A percentile compares a stretch with the other conserved stretches of the same genome.
Conservation (phyloP, 2,888 invertebrate genomes). For the Rhamphomyia laevipes region DNA sequence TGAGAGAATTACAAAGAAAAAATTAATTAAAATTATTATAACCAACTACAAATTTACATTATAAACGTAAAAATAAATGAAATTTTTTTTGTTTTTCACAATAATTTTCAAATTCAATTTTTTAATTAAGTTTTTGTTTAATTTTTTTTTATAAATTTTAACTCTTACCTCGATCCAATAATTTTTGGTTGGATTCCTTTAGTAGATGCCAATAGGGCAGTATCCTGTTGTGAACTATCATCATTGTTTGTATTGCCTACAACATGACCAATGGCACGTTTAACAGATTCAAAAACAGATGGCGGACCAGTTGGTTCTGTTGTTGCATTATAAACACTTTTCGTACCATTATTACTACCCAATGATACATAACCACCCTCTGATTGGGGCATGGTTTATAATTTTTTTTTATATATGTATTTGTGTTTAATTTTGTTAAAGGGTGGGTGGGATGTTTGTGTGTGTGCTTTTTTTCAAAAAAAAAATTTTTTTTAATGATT, state of each 20-base stretch:
- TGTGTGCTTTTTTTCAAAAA: too few relatives aligned
- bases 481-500: too few relatives aligned
- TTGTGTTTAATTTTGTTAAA: too few relatives aligned
- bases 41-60: too few relatives aligned
- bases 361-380: conserved; percentile 38
- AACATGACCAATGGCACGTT: conserved; percentile 36
- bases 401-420: too few relatives aligned
- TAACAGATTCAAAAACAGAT: conserved; percentile 36
- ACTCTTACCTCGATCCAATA: conserved; percentile 37
- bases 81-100: too few relatives aligned
- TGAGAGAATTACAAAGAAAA: too few relatives aligned
- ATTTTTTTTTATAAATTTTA: neutral
- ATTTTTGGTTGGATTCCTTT: conserved; percentile 31
- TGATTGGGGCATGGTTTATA: conserved; percentile 31
- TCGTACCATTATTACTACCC: conserved; percentile 30
- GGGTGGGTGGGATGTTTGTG: too few relatives aligned
- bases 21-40: too few relatives aligned
- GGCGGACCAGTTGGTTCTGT: conserved; percentile 37
- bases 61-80: too few relatives aligned
- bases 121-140: conserved; percentile 8
- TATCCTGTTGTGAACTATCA: conserved; percentile 20
- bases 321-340: conserved; percentile 35
- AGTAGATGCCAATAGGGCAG: conserved; percentile 27
- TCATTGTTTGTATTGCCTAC: conserved; percentile 26
- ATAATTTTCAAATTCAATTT: too few relatives aligned